Evolutionary conservation across 2,888 invertebrate genomes (phyloP).

Genomic region (Lamproptera curius): DNA sequence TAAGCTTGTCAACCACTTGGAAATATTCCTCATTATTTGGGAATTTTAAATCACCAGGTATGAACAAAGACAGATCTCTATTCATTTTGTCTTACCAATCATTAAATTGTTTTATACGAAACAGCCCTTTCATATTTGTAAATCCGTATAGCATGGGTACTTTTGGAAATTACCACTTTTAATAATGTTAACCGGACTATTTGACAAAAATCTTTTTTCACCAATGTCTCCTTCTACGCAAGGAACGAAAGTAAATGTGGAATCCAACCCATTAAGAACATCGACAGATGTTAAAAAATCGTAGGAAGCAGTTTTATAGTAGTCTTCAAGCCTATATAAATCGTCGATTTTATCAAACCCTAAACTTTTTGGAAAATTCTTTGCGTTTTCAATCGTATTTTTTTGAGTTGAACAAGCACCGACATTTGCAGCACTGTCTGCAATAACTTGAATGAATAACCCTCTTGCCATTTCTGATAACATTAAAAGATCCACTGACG

Average conservation of each 20-base stretch:
- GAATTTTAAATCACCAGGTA: constrained; percentile 43
- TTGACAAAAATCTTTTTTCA: constrained; percentile 35
- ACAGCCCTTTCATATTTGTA: constrained; percentile 39
- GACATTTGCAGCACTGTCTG: constrained; percentile 31
- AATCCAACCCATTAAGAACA: constrained; percentile 28
- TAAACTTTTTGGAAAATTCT: constrained; percentile 28
- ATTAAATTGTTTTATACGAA: constrained; percentile 34
- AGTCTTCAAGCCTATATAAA: constrained; percentile 38
- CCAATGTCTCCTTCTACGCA: constrained; percentile 33
- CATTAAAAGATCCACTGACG: constrained; percentile 32
- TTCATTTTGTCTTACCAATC: constrained; percentile 42
- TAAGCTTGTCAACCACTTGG: constrained; percentile 31
- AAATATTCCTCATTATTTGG: constrained; percentile 28
- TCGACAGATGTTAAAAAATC: constrained; percentile 32
- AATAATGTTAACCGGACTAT: constrained; percentile 40
- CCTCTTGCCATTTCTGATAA: constrained; percentile 31
- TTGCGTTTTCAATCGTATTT: constrained; percentile 33
- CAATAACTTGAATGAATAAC: constrained; percentile 30
- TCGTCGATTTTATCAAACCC: constrained; percentile 37
- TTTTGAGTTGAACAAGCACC: constrained; percentile 29
- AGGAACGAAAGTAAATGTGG: constrained; percentile 30
- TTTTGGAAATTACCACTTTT: constrained; percentile 32
- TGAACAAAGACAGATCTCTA: constrained; percentile 46
- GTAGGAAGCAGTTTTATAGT: constrained; percentile 37
- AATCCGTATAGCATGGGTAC: constrained; percentile 44